Percentiles rank a stretch among this genome's conserved stretches.
Evolutionary conservation across 2,888 invertebrate species (phyloP).

Genomic region (Platycheirus albimanus): DNA sequence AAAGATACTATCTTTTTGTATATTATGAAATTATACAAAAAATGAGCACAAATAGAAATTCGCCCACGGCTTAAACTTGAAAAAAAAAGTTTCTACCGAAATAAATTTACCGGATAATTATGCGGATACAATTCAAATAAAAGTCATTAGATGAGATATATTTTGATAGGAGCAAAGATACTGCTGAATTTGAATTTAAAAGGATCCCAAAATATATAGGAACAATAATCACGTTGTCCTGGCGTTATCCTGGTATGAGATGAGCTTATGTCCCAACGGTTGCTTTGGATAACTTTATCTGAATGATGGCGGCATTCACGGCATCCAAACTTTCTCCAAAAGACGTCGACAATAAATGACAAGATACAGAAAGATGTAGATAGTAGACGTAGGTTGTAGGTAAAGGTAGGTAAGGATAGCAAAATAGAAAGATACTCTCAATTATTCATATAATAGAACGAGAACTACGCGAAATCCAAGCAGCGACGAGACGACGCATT

Average conservation of each 20-base stretch:
- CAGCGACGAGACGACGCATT: conserved; percentile 20
- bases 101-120: conserved; percentile 7
- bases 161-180: not conserved
- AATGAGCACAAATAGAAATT: not conserved
- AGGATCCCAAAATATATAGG: not conserved
- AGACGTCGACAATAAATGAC: not conserved
- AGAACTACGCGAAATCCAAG: conserved; percentile 20
- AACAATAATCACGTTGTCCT: not conserved
- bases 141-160: not conserved
- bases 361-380: too few species aligned
- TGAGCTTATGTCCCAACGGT: conserved; percentile 20
- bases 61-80: not conserved
- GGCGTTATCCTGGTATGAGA: conserved; percentile 40
- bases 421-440: not conserved
- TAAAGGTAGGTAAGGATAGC: too few species aligned
- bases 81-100: not conserved
- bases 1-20: conserved; percentile 4
- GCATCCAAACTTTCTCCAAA: conserved; percentile 10
- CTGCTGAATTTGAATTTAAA: not conserved
- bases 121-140: not conserved
- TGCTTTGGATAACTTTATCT: conserved; percentile 6
- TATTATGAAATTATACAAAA: not conserved
- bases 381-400: too few species aligned
- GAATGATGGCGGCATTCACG: conserved; percentile 45
- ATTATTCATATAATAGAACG: conserved; percentile 16